phyloP scores from a whole-genome alignment of 2,113 vertebrate genomes.

The Leucosticte australis region DNA sequence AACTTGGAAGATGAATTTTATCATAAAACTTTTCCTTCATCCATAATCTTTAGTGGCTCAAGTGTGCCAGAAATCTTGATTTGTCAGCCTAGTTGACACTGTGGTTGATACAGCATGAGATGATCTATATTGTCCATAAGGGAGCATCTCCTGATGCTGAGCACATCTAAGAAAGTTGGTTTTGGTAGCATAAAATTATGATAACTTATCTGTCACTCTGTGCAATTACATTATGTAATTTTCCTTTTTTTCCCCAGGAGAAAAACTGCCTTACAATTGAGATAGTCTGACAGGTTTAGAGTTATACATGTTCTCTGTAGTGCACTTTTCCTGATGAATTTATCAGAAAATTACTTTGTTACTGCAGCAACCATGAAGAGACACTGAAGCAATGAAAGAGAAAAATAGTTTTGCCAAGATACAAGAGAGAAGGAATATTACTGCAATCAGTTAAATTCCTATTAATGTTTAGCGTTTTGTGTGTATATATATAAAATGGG shows the following conservation, averaged over 20 bases:
- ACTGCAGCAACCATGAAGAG: slow-evolving; percentile 31
- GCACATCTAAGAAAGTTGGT: neutral
- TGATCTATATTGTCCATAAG: neutral
- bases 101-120: neutral
- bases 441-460: slow-evolving; percentile 14
- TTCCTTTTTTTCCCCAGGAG: slow-evolving; percentile 3
- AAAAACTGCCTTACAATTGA: slow-evolving; percentile 31
- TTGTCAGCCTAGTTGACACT: neutral
- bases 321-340: slow-evolving; percentile 55
- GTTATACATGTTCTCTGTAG: slow-evolving; percentile 35
- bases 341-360: slow-evolving; percentile 63
- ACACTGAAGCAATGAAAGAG: slow-evolving; percentile 5
- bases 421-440: slow-evolving; percentile 19
- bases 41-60: neutral
- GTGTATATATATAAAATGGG: neutral
- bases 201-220: neutral
- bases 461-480: neutral
- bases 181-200: slow-evolving; percentile 4
- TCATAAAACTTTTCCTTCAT: neutral
- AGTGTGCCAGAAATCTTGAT: neutral
- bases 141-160: neutral
- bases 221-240: slow-evolving; percentile 32
- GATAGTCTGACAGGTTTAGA: slow-evolving; percentile 45
- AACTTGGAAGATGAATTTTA: neutral
- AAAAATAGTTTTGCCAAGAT: slow-evolving; percentile 1